Evolutionary conservation across 2,888 invertebrate genomes (phyloP).

Genomic region (Punctoribates punctum): DNA sequence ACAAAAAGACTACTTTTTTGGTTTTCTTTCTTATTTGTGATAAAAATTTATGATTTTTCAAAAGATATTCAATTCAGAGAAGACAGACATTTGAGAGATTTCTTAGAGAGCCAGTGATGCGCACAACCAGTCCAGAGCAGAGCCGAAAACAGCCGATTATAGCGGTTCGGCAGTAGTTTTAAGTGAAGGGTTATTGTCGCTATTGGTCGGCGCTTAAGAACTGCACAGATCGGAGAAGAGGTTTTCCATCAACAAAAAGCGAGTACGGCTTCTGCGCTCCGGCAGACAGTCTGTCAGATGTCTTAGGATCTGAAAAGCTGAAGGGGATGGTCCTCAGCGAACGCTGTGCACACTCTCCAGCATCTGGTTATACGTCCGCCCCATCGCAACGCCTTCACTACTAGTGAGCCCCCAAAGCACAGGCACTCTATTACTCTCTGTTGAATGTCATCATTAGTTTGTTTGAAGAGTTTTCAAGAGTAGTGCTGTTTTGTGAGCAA

Average conservation of each 20-base stretch:
- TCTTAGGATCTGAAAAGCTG: no score
- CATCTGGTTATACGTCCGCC: no score
- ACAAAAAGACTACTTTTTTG: no score
- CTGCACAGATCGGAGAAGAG: neutral
- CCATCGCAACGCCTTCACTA: conserved; percentile 13
- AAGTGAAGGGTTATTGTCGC: neutral
- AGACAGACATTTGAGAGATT: neutral
- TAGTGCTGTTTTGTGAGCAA: no score
- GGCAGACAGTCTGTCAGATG: no score
- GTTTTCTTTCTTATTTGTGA: neutral
- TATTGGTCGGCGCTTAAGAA: conserved; percentile 7
- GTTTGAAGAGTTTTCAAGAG: neutral
- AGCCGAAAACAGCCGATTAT: neutral
- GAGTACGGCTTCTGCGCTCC: conserved; percentile 8
- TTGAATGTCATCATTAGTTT: conserved; percentile 24
- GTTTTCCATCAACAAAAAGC: neutral
- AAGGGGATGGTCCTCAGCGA: no score
- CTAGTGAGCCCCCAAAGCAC: conserved; percentile 4
- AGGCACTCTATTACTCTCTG: neutral
- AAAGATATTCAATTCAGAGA: no score
- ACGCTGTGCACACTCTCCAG: no score
- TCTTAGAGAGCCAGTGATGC: neutral
- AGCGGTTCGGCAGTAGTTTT: neutral
- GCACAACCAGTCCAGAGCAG: neutral
- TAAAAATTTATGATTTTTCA: neutral